Conservation (phyloP, 1,140 invertebrate genomes). For the Centruroides sculpturatus region DNA sequence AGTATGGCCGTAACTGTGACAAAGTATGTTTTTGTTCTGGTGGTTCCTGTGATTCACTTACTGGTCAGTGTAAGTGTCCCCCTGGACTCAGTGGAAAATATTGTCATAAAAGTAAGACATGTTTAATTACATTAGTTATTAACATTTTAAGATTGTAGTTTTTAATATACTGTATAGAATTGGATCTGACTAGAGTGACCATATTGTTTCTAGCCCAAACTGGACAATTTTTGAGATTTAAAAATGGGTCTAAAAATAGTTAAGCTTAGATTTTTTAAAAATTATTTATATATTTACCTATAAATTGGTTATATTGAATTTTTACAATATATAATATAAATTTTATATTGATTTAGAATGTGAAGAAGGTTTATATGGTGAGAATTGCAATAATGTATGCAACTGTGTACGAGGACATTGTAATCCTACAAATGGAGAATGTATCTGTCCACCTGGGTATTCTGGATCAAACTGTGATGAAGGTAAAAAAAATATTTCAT, state of each 20-base stretch:
- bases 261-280: too few relatives aligned
- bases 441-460: slow-evolving; percentile 74
- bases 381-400: slow-evolving; percentile 58
- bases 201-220: too few relatives aligned
- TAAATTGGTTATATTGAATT: not conserved
- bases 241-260: too few relatives aligned
- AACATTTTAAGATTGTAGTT: not conserved
- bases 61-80: not conserved
- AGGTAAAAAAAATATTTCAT: not conserved
- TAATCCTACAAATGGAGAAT: slow-evolving; percentile 41
- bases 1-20: too few relatives aligned
- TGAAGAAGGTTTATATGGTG: slow-evolving; percentile 60
- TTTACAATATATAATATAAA: not conserved
- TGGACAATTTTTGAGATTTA: too few relatives aligned
- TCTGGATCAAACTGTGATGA: slow-evolving; percentile 60
- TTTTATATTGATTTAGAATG: slow-evolving; percentile 37
- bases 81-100: not conserved
- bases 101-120: not conserved
- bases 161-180: not conserved
- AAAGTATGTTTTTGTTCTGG: not conserved
- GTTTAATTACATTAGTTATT: not conserved
- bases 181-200: too few relatives aligned
- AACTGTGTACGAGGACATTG: slow-evolving; percentile 56
- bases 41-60: not conserved
- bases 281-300: too few relatives aligned